phyloP scores from a whole-genome alignment of 1,140 invertebrate genomes.

The Oryzaephilus surinamensis region DNA sequence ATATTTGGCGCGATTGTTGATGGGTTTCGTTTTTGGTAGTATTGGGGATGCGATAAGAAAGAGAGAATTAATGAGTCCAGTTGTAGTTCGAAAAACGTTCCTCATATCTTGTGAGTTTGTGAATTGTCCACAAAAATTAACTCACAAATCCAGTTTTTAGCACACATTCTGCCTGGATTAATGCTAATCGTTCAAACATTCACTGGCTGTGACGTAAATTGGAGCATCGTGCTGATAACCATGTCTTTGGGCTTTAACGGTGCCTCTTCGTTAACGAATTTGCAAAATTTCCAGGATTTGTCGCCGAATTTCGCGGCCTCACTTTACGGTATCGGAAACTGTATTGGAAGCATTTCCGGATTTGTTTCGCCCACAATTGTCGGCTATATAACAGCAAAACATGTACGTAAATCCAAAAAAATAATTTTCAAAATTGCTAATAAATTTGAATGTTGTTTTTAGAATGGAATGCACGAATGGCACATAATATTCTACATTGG shows the following conservation, averaged over 20 bases:
- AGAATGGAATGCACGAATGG: slow-evolving; percentile 49
- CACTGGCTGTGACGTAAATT: slow-evolving; percentile 50
- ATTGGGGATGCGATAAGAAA: slow-evolving; percentile 51
- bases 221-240: slow-evolving; percentile 56
- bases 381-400: slow-evolving; percentile 51
- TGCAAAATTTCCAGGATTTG: slow-evolving; percentile 76
- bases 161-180: slow-evolving; percentile 58
- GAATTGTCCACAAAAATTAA: background rate
- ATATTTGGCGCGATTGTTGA: slow-evolving; percentile 50
- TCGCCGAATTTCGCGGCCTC: slow-evolving; percentile 72
- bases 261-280: slow-evolving; percentile 69
- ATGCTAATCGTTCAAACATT: slow-evolving; percentile 54
- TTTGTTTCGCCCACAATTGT: slow-evolving; percentile 63
- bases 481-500: slow-evolving; percentile 48
- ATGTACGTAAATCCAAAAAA: slow-evolving; percentile 38
- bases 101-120: slow-evolving; percentile 9
- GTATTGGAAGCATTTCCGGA: slow-evolving; percentile 58
- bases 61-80: slow-evolving; percentile 5
- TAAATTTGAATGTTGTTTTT: no score
- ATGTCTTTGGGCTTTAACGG: slow-evolving; percentile 71
- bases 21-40: slow-evolving; percentile 55
- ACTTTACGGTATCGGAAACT: slow-evolving; percentile 63
- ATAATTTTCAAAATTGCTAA: background rate
- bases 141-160: no score
- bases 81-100: slow-evolving; percentile 10